Evolutionary conservation across 2,113 vertebrate species (phyloP), one percentile per base, ranked within the genome.

Genomic region (Cryptomyrus ogoouensis): DNA sequence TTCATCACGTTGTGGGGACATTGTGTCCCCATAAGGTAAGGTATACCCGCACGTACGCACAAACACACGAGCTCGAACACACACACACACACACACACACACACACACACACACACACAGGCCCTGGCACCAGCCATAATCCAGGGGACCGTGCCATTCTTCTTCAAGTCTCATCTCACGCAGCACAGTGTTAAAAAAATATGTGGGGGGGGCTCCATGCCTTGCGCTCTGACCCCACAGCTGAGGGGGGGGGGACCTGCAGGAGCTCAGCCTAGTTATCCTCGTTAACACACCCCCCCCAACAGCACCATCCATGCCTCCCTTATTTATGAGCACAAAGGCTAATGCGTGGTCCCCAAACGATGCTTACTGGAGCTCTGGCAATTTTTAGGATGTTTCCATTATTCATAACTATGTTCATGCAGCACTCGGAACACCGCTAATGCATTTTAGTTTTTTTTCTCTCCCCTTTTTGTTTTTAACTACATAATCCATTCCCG

Each of bases 321-420:
- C 35, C 90, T 93, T 93, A 92, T 93, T 92, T 92, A 93, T 89
- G 88, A 92, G 92, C 92, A 92, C 90, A 90, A 21, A 74, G 91
- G 92, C 91, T 95, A 94, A 95, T 92, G 92, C 83, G 85, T 88
- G 89, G 77, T 92, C 94, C 94, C 92, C 87, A 91, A 93, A 91
- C 91, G 93, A 87, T 91, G 90, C 91, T 92, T 93, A 91, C 88
- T 88, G 91, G 89, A 89, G 91, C 90, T 87, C 90, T 80, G 89
- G 89, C 90, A 90, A 91, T 92, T 90, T 92, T 90, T 92, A 94
- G 88, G 58, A 80, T 62, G 91, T 89, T 91, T 91, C 92, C 90
- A 92, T 93, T 93, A 93, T 93, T 93, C 90, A 93, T 90, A 87
- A 91, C 90, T 89, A 90, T 83, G 91, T 49, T 83, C 91, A 91